Base-by-base conservation (phyloP, 2,113 vertebrate species). In the Coptodon bakossiorum region DNA sequence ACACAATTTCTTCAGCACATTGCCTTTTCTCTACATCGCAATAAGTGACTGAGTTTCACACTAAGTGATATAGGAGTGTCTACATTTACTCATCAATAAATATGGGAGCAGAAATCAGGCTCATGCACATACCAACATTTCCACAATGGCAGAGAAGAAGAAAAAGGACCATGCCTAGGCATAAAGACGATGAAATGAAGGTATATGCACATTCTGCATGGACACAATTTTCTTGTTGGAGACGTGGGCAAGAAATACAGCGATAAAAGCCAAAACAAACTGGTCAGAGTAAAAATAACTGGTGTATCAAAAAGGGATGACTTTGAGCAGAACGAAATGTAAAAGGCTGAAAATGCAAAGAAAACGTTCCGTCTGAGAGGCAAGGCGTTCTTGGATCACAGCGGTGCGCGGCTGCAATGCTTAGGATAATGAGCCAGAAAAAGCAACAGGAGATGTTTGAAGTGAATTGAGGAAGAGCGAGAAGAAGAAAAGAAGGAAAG, bases 391-490 rank as follows among this genome's bases (percentile, higher is more conserved):
- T 89, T 13, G 7, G 80, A 78, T 79, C 81, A 84, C 57, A 89
- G 45, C 59, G 34, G 61, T 34, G n/a, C 56, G 31, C 3, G 24
- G 27, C 82, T 82, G 89, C 63, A 68, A 79, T 6, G 31, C 54
- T 90, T 71, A 83, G 81, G 80, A 90, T 94, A 94, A 94, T 91
- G 87, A 94, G 83, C 6, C 54, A 84, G 40, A 78, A 83, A 88
- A 86, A 80, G 22, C 87, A 53, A 82, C 54, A 12, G 80, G 81
- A 91, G 89, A 82, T 85, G 81, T 86, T 84, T 61, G 81, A 68
- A 89, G 54, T 45, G 73, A 78, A 52, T 1, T 52, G 73, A 52
- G 45, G 27, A 78, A 78, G 45, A 78, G 73, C 2, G 3, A 31
- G 45, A 31, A 78, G 27, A 78, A 78, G 71, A 50, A 50, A 8